Base-by-base conservation (phyloP, 2,113 vertebrate species). In the Setophaga petechia region DNA sequence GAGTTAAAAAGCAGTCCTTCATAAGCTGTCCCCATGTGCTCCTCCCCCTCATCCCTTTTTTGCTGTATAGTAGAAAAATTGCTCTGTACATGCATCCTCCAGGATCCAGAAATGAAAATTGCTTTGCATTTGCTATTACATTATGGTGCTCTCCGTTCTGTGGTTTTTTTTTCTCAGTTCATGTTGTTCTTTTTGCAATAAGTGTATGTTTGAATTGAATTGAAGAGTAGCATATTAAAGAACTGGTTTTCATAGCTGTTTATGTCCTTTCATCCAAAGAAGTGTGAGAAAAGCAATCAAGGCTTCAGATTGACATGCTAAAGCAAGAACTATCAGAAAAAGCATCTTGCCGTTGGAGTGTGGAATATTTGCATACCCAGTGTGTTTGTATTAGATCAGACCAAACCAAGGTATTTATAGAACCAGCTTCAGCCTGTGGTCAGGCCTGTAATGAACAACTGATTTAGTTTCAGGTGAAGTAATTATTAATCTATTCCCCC, bases 201-300 rank as follows among this genome's bases (percentile, higher is more conserved):
- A 92, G 80, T 62, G 68, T 92, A 91, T 83, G 90, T 95, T 95
- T 96, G 96, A 97, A 97, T 92, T 96, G 94, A 96, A 96, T 95
- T 87, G 95, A 90, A 81, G 65, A 89, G 75, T 44, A 75, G 83
- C 87, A 59, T 95, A 88, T 85, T 93, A 97, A 97, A 86, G 93
- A 93, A 90, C 90, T 84, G 82, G 86, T 93, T 96, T 96, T 96
- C 91, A 92, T 97, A 92, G 91, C 94, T 97, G 94, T 97, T 97
- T 97, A 96, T 97, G 84, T 97, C 95, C 93, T 97, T 97, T 96
- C 95, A 95, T 94, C 90, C 93, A 93, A 85, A 95, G 96, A 97
- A 94, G 93, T 89, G 93, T 95, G 95, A 96, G 94, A 93, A 97
- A 96, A 97, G 95, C 92, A 94, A 96, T 95, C 96, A 92, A 76